Evolutionary conservation across 2,888 invertebrate genomes (phyloP).

Genomic region (Cactoblastis cactorum): DNA sequence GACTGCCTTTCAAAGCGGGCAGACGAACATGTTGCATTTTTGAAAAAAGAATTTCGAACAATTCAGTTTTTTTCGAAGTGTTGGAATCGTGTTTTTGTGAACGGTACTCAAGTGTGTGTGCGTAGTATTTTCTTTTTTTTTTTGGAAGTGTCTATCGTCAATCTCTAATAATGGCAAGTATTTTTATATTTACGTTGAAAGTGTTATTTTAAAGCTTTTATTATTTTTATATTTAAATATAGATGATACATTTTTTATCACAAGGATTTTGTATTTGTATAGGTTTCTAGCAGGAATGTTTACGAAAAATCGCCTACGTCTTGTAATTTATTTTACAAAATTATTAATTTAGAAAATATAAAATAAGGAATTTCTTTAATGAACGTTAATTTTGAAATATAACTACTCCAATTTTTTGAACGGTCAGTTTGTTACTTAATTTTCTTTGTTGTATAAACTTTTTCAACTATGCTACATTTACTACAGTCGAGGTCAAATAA

Average conservation of each 20-base stretch:
- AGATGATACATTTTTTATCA: background rate
- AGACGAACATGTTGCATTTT: constrained; percentile 55
- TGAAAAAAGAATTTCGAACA: constrained; percentile 33
- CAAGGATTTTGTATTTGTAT: background rate
- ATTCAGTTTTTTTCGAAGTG: constrained; percentile 32
- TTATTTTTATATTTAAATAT: background rate
- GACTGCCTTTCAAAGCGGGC: constrained; percentile 63
- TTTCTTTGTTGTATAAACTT: too few relatives aligned
- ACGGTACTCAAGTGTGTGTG: constrained; percentile 36
- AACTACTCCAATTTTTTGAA: too few relatives aligned
- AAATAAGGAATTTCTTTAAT: too few relatives aligned
- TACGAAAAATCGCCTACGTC: too few relatives aligned
- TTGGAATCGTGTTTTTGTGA: constrained; percentile 31
- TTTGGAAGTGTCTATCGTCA: constrained; percentile 40
- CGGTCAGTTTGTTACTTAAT: too few relatives aligned
- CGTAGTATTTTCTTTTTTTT: constrained; percentile 22
- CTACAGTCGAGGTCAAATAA: background rate
- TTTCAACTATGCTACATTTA: too few relatives aligned
- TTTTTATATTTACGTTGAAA: background rate
- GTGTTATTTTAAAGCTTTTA: background rate
- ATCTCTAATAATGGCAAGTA: constrained; percentile 61
- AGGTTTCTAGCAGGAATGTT: too few relatives aligned
- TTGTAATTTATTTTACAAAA: too few relatives aligned
- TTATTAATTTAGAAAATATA: too few relatives aligned
- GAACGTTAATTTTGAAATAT: too few relatives aligned